Evolutionary conservation across 2,888 invertebrate species (phyloP).

Genomic region (Herminia tarsipennalis): DNA sequence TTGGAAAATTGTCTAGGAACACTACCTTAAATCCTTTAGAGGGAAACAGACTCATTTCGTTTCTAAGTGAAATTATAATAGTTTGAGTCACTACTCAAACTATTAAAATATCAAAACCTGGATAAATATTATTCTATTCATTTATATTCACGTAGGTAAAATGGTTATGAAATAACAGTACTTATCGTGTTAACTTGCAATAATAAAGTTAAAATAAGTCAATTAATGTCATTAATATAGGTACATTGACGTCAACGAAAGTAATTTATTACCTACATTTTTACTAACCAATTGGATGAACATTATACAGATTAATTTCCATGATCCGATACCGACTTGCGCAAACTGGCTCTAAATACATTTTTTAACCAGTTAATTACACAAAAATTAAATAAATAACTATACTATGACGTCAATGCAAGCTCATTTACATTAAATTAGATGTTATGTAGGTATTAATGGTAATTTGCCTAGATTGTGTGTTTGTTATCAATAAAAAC

Average conservation of each 20-base stretch:
- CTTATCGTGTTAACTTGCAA: slow-evolving; percentile 4
- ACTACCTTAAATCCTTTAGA: no score
- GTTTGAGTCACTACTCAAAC: no score
- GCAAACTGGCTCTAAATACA: slow-evolving; percentile 10
- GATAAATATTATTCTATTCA: not conserved
- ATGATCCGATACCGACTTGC: slow-evolving; percentile 8
- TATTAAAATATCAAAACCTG: no score
- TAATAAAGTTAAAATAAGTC: slow-evolving; percentile 25
- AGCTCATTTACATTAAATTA: slow-evolving; percentile 18
- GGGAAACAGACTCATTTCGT: no score
- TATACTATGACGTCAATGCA: slow-evolving; percentile 34
- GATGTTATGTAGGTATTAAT: not conserved
- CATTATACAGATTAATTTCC: slow-evolving; percentile 19
- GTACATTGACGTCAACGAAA: slow-evolving; percentile 43
- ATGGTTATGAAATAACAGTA: no score
- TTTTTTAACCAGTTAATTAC: slow-evolving; percentile 19
- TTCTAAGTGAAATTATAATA: no score
- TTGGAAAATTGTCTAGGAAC: no score
- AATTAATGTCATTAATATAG: slow-evolving; percentile 29
- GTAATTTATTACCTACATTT: slow-evolving; percentile 20
- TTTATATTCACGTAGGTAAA: not conserved
- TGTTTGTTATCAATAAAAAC: not conserved
- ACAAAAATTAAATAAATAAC: slow-evolving; percentile 14
- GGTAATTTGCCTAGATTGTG: not conserved
- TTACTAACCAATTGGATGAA: slow-evolving; percentile 17